phyloP scores from a whole-genome alignment of 1,140 invertebrate species.

The Lepidostoma basale region DNA sequence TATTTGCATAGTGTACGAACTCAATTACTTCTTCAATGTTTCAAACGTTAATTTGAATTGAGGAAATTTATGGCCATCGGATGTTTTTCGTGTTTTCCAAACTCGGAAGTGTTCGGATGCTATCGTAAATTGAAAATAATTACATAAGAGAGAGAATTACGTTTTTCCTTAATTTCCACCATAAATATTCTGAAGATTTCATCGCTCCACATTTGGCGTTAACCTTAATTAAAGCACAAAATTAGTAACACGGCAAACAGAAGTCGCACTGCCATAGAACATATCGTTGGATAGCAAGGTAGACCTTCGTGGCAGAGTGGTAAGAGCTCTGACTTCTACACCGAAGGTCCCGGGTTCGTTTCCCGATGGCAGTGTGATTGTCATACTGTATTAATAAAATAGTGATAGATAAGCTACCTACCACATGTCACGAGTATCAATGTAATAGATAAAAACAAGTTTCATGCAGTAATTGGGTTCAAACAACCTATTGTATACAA shows the following conservation, averaged over 20 bases:
- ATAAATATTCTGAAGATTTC: constrained; percentile 17
- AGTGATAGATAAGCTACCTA: too few species aligned
- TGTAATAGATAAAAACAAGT: too few species aligned
- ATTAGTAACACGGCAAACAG: neutral
- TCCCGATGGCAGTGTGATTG: too few species aligned
- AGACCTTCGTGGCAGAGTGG: too few species aligned
- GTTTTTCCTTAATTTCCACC: constrained; percentile 16
- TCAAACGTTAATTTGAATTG: constrained; percentile 37
- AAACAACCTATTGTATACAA: too few species aligned
- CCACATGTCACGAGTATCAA: too few species aligned
- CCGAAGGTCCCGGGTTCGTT: too few species aligned
- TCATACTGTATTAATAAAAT: too few species aligned
- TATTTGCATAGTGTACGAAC: constrained; percentile 41
- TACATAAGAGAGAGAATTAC: constrained; percentile 9
- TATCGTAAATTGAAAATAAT: constrained; percentile 43
- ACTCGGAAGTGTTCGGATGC: constrained; percentile 37
- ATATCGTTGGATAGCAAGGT: too few species aligned
- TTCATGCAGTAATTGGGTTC: too few species aligned
- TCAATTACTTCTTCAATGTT: constrained; percentile 35
- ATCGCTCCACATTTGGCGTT: constrained; percentile 9
- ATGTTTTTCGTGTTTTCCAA: constrained; percentile 35
- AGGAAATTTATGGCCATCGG: constrained; percentile 38
- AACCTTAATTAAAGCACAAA: constrained; percentile 14
- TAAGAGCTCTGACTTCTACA: too few species aligned
- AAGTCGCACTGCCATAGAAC: neutral